Evolutionary conservation across 2,113 vertebrate genomes (phyloP).

Genomic region (Onychostoma macrolepis): DNA sequence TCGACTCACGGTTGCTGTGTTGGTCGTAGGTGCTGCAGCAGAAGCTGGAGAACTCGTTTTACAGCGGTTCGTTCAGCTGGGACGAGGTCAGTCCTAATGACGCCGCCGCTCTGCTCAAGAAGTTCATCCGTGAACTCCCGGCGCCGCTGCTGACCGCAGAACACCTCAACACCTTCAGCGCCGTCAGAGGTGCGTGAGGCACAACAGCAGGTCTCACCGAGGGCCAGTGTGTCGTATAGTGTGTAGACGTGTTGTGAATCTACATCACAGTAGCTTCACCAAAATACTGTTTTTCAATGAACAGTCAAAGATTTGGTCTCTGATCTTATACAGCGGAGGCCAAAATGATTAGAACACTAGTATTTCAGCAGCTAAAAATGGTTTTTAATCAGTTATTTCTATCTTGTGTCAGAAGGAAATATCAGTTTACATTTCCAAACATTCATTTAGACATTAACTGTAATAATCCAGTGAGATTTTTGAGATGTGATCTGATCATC

Average conservation of each 20-base stretch:
- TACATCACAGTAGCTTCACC: background rate
- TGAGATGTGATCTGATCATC: no score
- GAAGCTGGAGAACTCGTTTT: constrained; percentile 84
- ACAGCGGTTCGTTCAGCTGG: constrained; percentile 80
- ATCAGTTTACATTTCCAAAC: no score
- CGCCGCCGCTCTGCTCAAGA: constrained; percentile 86
- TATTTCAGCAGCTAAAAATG: no score
- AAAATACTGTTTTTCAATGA: no score
- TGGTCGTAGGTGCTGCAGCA: constrained; percentile 80
- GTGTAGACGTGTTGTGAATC: background rate
- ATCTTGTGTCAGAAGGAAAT: no score
- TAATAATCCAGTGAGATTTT: no score
- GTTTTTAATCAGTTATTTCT: no score
- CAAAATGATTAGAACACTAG: no score
- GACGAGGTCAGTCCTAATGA: constrained; percentile 89
- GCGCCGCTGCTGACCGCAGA: constrained; percentile 86
- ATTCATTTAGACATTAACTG: no score
- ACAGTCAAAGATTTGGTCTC: no score
- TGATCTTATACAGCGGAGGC: no score
- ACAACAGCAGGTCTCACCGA: background rate
- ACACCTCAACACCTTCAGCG: constrained; percentile 87
- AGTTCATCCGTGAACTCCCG: constrained; percentile 88
- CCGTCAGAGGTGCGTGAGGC: constrained; percentile 78
- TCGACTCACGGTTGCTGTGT: background rate
- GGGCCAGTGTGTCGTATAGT: background rate